These are phyloP conservation scores for Conger conger DNA, from an alignment of 2,113 vertebrate genomes.

Conservation along the genomic window DNA sequence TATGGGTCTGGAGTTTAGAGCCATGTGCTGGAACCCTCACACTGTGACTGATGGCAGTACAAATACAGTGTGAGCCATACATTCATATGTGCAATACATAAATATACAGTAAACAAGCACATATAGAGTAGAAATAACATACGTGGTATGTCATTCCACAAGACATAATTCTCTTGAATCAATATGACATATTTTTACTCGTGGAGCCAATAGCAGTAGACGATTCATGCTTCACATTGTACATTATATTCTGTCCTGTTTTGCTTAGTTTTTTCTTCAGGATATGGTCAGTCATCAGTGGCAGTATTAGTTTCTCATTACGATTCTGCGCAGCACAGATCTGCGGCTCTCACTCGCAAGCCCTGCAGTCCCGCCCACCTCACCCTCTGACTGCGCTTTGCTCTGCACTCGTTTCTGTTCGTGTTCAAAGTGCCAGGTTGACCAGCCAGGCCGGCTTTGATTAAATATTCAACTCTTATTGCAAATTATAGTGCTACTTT, in stretches of 20 bases:
- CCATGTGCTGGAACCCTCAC: constrained; percentile 26
- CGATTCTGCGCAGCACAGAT: neutral
- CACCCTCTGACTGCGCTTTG: neutral
- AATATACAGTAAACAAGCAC: neutral
- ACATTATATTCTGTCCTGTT: neutral
- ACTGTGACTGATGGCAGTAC: constrained; percentile 20
- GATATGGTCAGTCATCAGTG: neutral
- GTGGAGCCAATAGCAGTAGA: neutral
- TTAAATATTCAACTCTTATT: neutral
- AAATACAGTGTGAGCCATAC: neutral
- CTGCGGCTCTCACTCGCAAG: neutral
- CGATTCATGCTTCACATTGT: neutral
- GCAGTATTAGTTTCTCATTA: neutral
- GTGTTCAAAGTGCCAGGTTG: neutral
- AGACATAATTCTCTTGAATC: neutral
- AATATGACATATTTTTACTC: neutral
- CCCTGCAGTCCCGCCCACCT: neutral
- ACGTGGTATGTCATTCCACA: neutral
- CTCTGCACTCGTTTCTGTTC: neutral
- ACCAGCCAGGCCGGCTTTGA: neutral
- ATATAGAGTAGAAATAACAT: neutral
- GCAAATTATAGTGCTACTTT: neutral
- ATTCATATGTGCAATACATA: neutral
- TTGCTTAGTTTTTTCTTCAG: neutral
- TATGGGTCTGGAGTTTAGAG: constrained; percentile 26